These are phyloP conservation scores for Agrotis segetum DNA, from an alignment of 2,888 invertebrate species.

Conservation along the genomic window DNA sequence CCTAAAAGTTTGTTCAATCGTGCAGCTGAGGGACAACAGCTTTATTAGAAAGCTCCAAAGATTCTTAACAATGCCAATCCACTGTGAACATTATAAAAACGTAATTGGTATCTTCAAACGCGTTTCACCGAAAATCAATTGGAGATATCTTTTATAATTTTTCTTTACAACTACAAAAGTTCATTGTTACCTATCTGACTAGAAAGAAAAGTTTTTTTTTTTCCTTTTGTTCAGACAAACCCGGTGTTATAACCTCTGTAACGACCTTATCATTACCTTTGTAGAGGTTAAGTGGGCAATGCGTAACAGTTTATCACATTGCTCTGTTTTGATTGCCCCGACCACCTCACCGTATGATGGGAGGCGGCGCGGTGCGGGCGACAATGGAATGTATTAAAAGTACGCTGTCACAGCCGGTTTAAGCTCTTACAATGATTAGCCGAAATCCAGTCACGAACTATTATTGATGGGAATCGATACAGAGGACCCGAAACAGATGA, in stretches of 20 bases:
- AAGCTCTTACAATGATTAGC: slow-evolving; percentile 76
- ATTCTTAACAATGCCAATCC: slow-evolving; percentile 26
- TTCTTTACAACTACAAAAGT: slow-evolving; percentile 43
- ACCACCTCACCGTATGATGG: slow-evolving; percentile 62
- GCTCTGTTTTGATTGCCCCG: slow-evolving; percentile 67
- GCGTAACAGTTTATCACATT: slow-evolving; percentile 56
- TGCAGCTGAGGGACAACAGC: slow-evolving; percentile 29
- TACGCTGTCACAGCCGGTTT: slow-evolving; percentile 75
- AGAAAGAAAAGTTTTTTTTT: slow-evolving; percentile 24
- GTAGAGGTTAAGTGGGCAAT: slow-evolving; percentile 49
- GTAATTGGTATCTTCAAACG: slow-evolving; percentile 54
- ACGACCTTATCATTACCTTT: slow-evolving; percentile 37
- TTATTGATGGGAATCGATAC: slow-evolving; percentile 70
- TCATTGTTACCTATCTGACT: slow-evolving; percentile 36
- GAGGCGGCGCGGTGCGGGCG: slow-evolving; percentile 53
- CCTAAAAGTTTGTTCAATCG: slow-evolving; percentile 25
- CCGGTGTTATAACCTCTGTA: slow-evolving; percentile 47
- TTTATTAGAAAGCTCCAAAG: slow-evolving; percentile 35
- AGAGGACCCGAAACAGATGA: slow-evolving; percentile 43
- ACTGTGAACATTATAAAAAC: slow-evolving; percentile 41
- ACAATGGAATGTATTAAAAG: slow-evolving; percentile 73
- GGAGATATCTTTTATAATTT: slow-evolving; percentile 47
- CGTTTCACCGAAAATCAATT: slow-evolving; percentile 48
- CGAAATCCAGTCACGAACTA: slow-evolving; percentile 76
- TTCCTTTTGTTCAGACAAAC: slow-evolving; percentile 22